A percentile compares a stretch with the other conserved stretches of the same genome.
Evolutionary conservation across 2,888 invertebrate species (phyloP).

Genomic region (Falcaria lacertinaria): DNA sequence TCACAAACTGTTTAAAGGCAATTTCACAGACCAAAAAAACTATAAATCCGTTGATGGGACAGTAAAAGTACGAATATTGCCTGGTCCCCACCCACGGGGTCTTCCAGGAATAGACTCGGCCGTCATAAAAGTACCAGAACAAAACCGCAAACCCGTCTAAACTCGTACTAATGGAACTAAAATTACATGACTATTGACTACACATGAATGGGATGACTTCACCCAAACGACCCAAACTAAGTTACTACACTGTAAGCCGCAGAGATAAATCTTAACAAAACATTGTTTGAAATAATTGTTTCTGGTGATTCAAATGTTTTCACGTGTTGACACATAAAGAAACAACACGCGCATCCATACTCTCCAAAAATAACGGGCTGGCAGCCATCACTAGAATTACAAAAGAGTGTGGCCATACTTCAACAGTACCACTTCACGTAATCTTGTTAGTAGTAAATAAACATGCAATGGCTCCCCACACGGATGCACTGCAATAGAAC

Average conservation of each 20-base stretch:
- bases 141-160: conserved; percentile 51
- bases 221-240: conserved; percentile 20
- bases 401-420: conserved; percentile 31
- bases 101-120: conserved; percentile 52
- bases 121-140: conserved; percentile 56
- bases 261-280: not conserved
- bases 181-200: conserved; percentile 48
- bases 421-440: conserved; percentile 26
- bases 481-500: conserved; percentile 32
- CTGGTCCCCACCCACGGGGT: conserved; percentile 56
- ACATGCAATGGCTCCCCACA: conserved; percentile 25
- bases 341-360: conserved; percentile 36
- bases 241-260: too few species aligned
- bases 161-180: conserved; percentile 54
- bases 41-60: conserved; percentile 51
- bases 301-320: conserved; percentile 20
- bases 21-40: conserved; percentile 31
- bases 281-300: conserved; percentile 7
- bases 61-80: conserved; percentile 46
- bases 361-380: conserved; percentile 54
- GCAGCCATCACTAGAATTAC: conserved; percentile 41
- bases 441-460: conserved; percentile 34
- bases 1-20: conserved; percentile 25
- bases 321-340: conserved; percentile 44
- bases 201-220: conserved; percentile 41